Base-by-base conservation (phyloP, 2,888 invertebrate species). In the Chaetogeoica ovagalla region DNA sequence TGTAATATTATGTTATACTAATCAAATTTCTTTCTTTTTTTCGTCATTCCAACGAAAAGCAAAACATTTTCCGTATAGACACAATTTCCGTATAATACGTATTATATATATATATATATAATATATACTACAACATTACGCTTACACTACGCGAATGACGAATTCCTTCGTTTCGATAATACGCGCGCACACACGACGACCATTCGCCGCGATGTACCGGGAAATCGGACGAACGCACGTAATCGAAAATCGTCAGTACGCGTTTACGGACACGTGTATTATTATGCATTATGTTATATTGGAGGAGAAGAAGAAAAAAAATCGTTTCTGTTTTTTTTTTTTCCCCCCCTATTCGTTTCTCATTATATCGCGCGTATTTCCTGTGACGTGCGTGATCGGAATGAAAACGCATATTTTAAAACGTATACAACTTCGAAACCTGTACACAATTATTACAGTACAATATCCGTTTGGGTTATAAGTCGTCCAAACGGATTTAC, bases 311-410 rank as follows among this genome's bases (percentile, higher is more conserved):
- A 7, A 39, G 39, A 39, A 43, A 65, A 75, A 57, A 75, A 57
- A 74, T 39, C 17, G 17, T 19, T 11, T 72, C 59, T 57, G n/a
- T 37, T 48, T 43, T 30, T 30, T 30, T 30, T 30, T 30, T 30
- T 4, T 30, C 30, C 4, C 30, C 4, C 30, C 4, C 30, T 2
- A 30, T 4, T 30, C 30, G 30, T 30, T 30, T 23, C 37, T 43
- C 43, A 19, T n/a, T 17, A 23, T 48, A 52, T 55, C 13, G 39
- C 37, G 62, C 30, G 1, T 30, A 30, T 70, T 79, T 79, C 77
- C 77, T 79, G 77, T 43, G 37, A 62, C 70, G 70, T 19, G 77
- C 77, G 77, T 79, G 77, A 55, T 79, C 21, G 77, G 77, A 79
- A 71, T 79, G 70, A 79, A 70, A 63, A 70, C 19, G 60, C 39